Base-by-base conservation (phyloP, 2,888 invertebrate genomes). In the Pollenia angustigena region DNA sequence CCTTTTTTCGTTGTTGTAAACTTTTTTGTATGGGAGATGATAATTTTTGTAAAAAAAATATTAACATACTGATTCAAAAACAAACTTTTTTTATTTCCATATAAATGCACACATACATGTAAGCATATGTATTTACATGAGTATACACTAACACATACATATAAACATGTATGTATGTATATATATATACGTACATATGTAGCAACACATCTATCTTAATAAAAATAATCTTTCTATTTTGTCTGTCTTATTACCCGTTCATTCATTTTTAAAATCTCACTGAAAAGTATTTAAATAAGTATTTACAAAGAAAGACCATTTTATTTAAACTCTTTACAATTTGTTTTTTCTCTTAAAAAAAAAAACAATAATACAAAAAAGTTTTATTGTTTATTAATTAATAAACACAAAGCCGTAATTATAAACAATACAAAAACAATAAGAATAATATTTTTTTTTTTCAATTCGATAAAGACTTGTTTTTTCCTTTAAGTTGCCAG, bases 1-100 rank as follows among this genome's bases (percentile, higher is more conserved):
- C 84, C 87, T 81, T 81, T 78, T 81, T 54, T 69, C 52, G 62
- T 79, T 82, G 50, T 78, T 84, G 78, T 87, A 87, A 81, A 69
- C 62, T 80, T 74, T 32, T 32, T 62, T 81, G 48, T 74, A 52
- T 85, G 44, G 32, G 56, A 58, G 7, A 76, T 42, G 68, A 72
- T 74, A 68, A 84, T 48, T 32, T 32, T 4, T 32, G 32, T 32
- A 32, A 32, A 32, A 79, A 80, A 79, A 80, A 84, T 74, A 44
- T 16, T 54, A 74, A 68, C 40, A 64, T 42, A 68, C 60, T 75
- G 14, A 18, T 42, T 60, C 23, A 72, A 4, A 50, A 40, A 52
- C 40, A 32, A 18, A 18, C 44, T 11, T 18, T 62, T 23, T 40
- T 62, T 52, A 69, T 79, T 62, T 80, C 44, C 46, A 69, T 82